phyloP scores from a whole-genome alignment of 2,113 vertebrate genomes.

The Thunnus maccoyii region DNA sequence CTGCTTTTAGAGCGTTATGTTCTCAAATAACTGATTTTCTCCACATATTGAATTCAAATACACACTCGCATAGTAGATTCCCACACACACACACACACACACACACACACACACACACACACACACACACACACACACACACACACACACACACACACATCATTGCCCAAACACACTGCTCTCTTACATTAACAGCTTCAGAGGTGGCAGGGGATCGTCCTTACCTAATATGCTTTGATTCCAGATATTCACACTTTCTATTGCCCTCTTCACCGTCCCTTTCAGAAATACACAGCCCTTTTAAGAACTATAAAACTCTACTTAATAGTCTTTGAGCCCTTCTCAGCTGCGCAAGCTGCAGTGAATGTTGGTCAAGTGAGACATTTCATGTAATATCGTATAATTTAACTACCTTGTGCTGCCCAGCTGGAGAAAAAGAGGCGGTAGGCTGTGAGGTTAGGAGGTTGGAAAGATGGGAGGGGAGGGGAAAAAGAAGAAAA shows the following conservation, averaged over 20 bases:
- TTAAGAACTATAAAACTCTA: slow-evolving; percentile 9
- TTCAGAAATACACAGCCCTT: slow-evolving; percentile 12
- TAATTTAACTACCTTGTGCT: slow-evolving; percentile 25
- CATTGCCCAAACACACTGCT: not conserved
- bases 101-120: not conserved
- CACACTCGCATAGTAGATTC: not conserved
- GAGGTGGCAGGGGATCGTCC: not conserved
- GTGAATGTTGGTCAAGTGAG: slow-evolving; percentile 12
- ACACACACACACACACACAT: slow-evolving; percentile 1
- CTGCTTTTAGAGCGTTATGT: slow-evolving; percentile 16
- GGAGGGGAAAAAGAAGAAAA: slow-evolving; percentile 19
- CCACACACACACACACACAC: not conserved
- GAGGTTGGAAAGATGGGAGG: slow-evolving; percentile 11
- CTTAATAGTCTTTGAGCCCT: not conserved
- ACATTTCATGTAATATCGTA: slow-evolving; percentile 24
- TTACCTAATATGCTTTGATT: slow-evolving; percentile 43
- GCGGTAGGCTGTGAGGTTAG: not conserved
- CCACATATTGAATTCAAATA: slow-evolving; percentile 30
- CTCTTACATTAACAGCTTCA: not conserved
- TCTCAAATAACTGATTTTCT: slow-evolving; percentile 34
- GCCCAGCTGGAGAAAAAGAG: slow-evolving; percentile 30
- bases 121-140: not conserved
- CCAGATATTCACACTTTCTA: slow-evolving; percentile 29
- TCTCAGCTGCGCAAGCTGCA: not conserved
- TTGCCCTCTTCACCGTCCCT: not conserved